Base-by-base conservation (phyloP, 2,888 invertebrate genomes). In the Chironomus riparius region DNA sequence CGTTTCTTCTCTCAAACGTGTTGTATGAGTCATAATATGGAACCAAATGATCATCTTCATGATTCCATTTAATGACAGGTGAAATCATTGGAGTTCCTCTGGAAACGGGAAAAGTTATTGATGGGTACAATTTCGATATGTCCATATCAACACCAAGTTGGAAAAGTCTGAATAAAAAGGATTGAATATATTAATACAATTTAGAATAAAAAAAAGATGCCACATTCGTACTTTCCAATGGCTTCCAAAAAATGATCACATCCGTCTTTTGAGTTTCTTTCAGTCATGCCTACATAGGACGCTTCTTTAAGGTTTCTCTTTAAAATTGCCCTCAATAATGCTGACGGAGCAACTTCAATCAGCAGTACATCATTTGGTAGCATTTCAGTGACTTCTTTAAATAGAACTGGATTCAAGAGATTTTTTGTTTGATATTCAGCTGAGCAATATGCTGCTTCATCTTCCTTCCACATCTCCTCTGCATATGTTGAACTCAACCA, bases 271-370 rank as follows among this genome's bases (percentile, higher is more conserved):
- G 90, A 87, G 12, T 88, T 89, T 77, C 88, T 87, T 81, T 91
- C 90, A 72, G 94, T 94, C 2, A 96, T 85, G 0, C 93, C 87
- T 56, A 95, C 86, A 81, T 93, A 93, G 78, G 91, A 90, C 13
- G 89, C 88, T 75, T 89, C 85, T 79, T 86, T 86, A 62, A 96
- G 83, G 0, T 93, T 92, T 61, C 94, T 86, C 78, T 92, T 90
- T 7, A 97, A 85, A 80, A 97, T 93, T 0, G 95, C 92, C 81
- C 95, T 95, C 47, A 97, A 87, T 0, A 97, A 86, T 5, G 94
- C 92, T 80, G 97, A 96, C 0, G 97, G 96, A 0, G 96, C 95
- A 75, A 97, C 89, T 83, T 97, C 97, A 78, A 97, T 91, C 5
- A 91, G 88, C 77, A 96, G 87, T 0, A 95, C 94, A 81, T 94